Base-by-base conservation (phyloP, 2,113 vertebrate genomes). In the Trematomus loennbergii region DNA sequence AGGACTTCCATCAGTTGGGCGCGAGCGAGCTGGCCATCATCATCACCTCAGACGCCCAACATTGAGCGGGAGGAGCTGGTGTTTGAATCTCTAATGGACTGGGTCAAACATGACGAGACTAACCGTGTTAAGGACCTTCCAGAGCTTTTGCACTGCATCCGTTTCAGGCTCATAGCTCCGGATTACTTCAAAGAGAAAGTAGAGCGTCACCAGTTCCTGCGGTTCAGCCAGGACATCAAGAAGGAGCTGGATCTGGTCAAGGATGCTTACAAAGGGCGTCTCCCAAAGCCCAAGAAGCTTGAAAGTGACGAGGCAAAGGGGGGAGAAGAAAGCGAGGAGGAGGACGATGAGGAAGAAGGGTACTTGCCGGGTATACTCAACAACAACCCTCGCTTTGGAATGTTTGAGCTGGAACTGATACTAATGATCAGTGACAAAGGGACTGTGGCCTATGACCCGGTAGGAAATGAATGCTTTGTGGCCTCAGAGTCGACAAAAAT, bases 351-450 rank as follows among this genome's bases (percentile, higher is more conserved):
- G 6, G 95, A 95, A 6, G 94, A 96, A 4, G 95, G 95, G 0
- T 72, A 91, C 58, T 94, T 98, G 6, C 97, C 97, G 0, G 97
- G 97, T 10, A 96, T 99, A 78, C 91, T 99, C 75, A 99, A 99
- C 2, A 95, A 99, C 87, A 98, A 97, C 0, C 96, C 96, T 87
- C 96, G 98, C 57, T 99, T 99, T 29, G 98, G 98, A 75, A 99
- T 99, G 98, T 99, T 98, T 91, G 94, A 97, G 17, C 95, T 96
- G 68, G 96, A 99, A 74, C 94, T 99, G 13, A 96, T 99, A 71
- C 95, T 99, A 77, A 97, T 99, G 97, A 94, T 99, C 86, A 99
- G 94, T 0, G 93, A 96, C 87, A 96, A 92, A 0, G 98, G 97
- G 3, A 95, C 97, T 0, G 95, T 99, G 83, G 98, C 97, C 49